Conservation (phyloP, 2,888 invertebrate genomes). For the Lamproptera curius region DNA sequence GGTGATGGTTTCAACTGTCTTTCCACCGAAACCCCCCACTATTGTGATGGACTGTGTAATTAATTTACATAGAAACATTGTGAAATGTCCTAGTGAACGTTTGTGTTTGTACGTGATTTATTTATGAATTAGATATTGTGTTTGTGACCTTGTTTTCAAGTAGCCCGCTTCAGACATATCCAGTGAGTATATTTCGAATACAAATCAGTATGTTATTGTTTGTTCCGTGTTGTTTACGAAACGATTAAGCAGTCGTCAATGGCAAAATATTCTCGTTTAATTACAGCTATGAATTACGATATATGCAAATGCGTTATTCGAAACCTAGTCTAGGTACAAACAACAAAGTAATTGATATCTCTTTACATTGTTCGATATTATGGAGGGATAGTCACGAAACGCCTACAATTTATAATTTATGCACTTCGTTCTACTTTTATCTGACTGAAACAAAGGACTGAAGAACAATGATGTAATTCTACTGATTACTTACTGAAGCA, state of each 20-base stretch:
- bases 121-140: constrained; percentile 22
- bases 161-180: constrained; percentile 20
- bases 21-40: constrained; percentile 24
- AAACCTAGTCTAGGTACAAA: background rate
- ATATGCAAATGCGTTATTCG: background rate
- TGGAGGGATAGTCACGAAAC: background rate
- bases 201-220: constrained; percentile 4
- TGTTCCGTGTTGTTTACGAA: background rate
- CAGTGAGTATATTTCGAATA: constrained; percentile 8
- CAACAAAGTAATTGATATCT: background rate
- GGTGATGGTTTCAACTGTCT: constrained; percentile 17
- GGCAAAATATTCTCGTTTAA: background rate
- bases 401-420: background rate
- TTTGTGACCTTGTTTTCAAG: constrained; percentile 20
- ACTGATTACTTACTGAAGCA: background rate
- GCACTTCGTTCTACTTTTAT: background rate
- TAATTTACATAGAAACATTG: constrained; percentile 15
- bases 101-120: constrained; percentile 21
- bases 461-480: background rate
- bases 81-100: constrained; percentile 29
- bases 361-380: background rate
- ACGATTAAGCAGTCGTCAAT: constrained; percentile 1
- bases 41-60: constrained; percentile 22
- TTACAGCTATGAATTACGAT: background rate
- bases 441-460: background rate